Percentiles rank a stretch among this genome's conserved stretches.
phyloP scores from a whole-genome alignment of 2,113 vertebrate species.

The Nanorana parkeri region DNA sequence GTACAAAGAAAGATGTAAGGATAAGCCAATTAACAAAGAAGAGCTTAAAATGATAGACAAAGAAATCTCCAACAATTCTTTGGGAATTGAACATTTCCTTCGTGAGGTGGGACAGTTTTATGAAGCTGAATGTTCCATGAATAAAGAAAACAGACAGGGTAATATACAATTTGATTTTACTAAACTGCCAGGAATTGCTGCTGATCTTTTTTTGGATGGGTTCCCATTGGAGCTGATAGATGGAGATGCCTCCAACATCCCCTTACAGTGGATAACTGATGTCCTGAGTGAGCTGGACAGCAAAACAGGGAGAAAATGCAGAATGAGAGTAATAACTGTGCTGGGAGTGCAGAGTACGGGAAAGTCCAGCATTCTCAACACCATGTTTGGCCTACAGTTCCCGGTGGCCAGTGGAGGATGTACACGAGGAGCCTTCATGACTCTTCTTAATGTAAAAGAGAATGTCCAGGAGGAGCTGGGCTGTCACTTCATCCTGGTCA shows the following conservation, averaged over 20 bases:
- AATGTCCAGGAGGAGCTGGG: slow-evolving; percentile 56
- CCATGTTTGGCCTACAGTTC: slow-evolving; percentile 73
- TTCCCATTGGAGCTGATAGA: slow-evolving; percentile 81
- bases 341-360: slow-evolving; percentile 77
- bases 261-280: slow-evolving; percentile 73
- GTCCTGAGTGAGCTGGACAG: slow-evolving; percentile 73
- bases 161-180: neutral
- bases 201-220: slow-evolving; percentile 74
- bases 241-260: slow-evolving; percentile 76
- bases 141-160: neutral
- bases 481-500: slow-evolving; percentile 67
- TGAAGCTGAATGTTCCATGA: neutral
- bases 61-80: neutral
- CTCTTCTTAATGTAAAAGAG: slow-evolving; percentile 66
- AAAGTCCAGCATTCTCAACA: slow-evolving; percentile 77
- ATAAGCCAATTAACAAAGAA: neutral
- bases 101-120: slow-evolving; percentile 33
- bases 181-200: slow-evolving; percentile 68
- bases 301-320: slow-evolving; percentile 68
- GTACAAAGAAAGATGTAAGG: slow-evolving; percentile 5
- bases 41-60: neutral
- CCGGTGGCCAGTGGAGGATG: slow-evolving; percentile 73
- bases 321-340: too few species aligned
- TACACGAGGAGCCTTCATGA: slow-evolving; percentile 77
- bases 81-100: slow-evolving; percentile 13